Evolutionary conservation across 2,797 vertebrate species (phyloP).

Genomic region (Argentina silus): DNA sequence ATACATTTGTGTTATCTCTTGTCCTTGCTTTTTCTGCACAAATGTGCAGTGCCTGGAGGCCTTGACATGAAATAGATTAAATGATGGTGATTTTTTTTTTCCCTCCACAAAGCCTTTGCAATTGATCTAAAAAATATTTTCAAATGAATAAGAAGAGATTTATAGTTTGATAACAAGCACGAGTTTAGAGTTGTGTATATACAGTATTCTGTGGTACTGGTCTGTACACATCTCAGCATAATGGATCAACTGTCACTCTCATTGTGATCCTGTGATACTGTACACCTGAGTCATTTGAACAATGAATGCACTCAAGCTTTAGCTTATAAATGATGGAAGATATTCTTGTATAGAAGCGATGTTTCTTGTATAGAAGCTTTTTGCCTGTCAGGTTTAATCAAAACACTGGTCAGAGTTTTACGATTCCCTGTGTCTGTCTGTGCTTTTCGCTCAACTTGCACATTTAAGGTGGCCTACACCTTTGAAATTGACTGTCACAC

Average conservation of each 20-base stretch:
- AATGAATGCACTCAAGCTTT: conserved; percentile 42
- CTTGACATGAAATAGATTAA: conserved; percentile 56
- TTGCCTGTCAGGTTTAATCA: conserved; percentile 63
- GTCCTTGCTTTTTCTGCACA: conserved; percentile 39
- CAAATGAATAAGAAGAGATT: conserved; percentile 44
- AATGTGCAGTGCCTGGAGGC: conserved; percentile 53
- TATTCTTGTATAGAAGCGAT: conserved; percentile 54
- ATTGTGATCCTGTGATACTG: neutral
- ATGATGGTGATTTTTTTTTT: conserved; percentile 43
- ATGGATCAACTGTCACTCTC: conserved; percentile 1
- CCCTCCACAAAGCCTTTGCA: conserved; percentile 37
- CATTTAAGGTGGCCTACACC: conserved; percentile 44
- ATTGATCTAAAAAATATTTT: conserved; percentile 54
- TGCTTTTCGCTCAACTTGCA: conserved; percentile 31
- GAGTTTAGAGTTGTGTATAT: conserved; percentile 26
- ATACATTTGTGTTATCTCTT: conserved; percentile 49
- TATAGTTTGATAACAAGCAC: conserved; percentile 34
- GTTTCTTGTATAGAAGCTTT: conserved; percentile 34
- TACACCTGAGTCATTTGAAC: conserved; percentile 45
- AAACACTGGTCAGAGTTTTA: conserved; percentile 41
- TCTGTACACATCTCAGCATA: conserved; percentile 6
- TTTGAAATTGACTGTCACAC: conserved; percentile 46
- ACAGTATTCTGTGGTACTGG: conserved; percentile 8
- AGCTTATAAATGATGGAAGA: conserved; percentile 61
- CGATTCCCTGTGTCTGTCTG: conserved; percentile 25